phyloP scores from a whole-genome alignment of 2,113 vertebrate genomes.

The Gavia stellata region DNA sequence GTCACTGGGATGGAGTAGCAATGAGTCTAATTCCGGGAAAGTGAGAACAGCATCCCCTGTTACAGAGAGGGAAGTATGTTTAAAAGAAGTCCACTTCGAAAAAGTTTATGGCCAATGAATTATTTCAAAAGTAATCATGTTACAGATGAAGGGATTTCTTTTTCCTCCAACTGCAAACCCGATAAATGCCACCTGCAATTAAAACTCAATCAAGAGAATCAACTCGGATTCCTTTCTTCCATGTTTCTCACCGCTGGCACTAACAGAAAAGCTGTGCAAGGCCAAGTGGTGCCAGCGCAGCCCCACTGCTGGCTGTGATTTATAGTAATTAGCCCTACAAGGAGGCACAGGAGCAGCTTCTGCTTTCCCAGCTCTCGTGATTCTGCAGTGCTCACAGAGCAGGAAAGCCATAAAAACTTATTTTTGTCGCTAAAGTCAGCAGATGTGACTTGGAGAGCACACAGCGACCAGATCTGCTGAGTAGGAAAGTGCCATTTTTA shows the following conservation, averaged over 20 bases:
- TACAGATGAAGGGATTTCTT: background rate
- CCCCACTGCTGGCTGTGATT: background rate
- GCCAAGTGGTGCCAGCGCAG: background rate
- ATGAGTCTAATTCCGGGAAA: background rate
- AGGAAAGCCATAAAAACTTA: conserved; percentile 14
- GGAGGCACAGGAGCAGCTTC: background rate
- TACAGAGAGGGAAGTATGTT: background rate
- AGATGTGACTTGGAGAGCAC: conserved; percentile 37
- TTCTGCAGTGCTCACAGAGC: conserved; percentile 15
- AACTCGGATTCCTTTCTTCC: background rate
- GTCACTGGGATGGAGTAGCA: background rate
- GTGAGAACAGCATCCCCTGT: background rate
- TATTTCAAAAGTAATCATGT: background rate
- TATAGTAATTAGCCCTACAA: background rate
- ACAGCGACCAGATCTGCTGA: conserved; percentile 47
- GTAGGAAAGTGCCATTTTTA: conserved; percentile 49
- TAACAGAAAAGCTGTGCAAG: background rate
- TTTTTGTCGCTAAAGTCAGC: conserved; percentile 51
- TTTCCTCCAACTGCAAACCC: background rate
- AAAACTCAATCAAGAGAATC: background rate
- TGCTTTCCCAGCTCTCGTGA: background rate
- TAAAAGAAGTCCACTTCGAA: background rate
- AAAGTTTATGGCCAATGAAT: background rate
- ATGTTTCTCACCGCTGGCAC: background rate
- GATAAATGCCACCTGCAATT: background rate